phyloP scores from a whole-genome alignment of 2,797 vertebrate species.

The Pteropus rufus region DNA sequence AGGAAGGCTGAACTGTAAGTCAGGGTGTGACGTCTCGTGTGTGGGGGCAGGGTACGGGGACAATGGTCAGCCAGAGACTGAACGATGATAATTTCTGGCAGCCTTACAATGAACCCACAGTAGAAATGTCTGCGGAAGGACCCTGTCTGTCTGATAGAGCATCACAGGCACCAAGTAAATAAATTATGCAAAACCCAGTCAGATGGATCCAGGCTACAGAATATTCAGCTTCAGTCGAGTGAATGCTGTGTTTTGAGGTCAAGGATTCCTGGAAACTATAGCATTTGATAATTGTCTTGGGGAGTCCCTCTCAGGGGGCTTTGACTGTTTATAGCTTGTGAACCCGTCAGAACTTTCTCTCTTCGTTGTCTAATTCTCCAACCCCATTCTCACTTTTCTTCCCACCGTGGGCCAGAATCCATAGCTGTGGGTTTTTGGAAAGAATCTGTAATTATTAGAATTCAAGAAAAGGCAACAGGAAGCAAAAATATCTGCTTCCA shows the following conservation, averaged over 20 bases:
- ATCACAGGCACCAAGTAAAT: background rate
- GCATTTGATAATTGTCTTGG: background rate
- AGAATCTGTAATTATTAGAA: background rate
- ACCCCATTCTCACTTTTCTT: background rate
- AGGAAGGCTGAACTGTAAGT: background rate
- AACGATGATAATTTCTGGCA: background rate
- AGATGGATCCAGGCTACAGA: background rate
- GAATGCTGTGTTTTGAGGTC: background rate
- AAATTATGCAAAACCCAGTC: background rate
- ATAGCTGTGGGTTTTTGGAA: background rate
- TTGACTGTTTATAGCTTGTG: background rate
- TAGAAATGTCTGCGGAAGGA: background rate
- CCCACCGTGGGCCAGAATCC: background rate
- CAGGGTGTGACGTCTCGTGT: background rate
- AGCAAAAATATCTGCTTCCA: background rate
- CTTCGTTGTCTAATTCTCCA: background rate
- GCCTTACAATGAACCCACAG: background rate
- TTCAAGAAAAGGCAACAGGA: background rate
- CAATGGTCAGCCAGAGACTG: background rate
- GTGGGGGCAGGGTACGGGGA: fast-evolving
- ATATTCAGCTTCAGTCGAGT: no score
- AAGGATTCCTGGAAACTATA: background rate
- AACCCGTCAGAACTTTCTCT: background rate
- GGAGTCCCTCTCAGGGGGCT: background rate
- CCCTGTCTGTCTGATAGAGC: background rate